A percentile compares a stretch with the other conserved stretches of the same genome.
These are phyloP conservation scores for Labeo catla DNA, from an alignment of 2,113 vertebrate genomes.

Conservation along the genomic window DNA sequence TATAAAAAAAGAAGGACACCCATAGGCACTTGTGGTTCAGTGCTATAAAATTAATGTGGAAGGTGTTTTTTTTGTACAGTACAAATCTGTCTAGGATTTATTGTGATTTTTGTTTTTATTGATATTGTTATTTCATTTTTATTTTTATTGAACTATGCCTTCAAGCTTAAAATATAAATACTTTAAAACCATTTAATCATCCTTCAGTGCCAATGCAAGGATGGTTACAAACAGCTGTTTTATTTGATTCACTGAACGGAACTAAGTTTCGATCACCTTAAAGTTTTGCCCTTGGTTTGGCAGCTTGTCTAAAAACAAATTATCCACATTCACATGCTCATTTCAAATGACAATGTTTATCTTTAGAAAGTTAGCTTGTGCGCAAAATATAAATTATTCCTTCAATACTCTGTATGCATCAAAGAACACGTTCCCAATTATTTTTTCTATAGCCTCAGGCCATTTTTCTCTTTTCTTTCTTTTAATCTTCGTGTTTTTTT, in stretches of 20 bases:
- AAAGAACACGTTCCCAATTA: constrained; percentile 63
- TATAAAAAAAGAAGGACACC: not conserved
- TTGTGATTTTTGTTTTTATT: no score
- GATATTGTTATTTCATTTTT: no score
- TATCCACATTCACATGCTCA: constrained; percentile 6
- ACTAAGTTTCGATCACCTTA: not conserved
- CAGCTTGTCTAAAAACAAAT: constrained; percentile 19
- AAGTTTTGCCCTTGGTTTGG: not conserved
- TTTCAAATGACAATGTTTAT: constrained; percentile 44
- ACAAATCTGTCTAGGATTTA: no score
- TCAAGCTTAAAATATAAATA: not conserved
- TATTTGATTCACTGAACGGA: not conserved
- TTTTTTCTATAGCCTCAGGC: constrained; percentile 56
- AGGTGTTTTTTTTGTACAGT: no score
- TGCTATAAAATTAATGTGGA: not conserved
- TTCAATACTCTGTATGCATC: constrained; percentile 58
- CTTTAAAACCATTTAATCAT: not conserved
- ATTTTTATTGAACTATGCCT: not conserved
- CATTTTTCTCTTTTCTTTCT: constrained; percentile 54
- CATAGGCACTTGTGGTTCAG: not conserved
- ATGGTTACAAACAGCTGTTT: constrained; percentile 10
- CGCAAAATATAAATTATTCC: constrained; percentile 58
- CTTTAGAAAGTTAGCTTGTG: constrained; percentile 12
- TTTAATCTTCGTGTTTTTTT: constrained; percentile 51
- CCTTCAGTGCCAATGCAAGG: not conserved